Conservation (phyloP, 2,113 vertebrate genomes). For the Arizona elegans region DNA sequence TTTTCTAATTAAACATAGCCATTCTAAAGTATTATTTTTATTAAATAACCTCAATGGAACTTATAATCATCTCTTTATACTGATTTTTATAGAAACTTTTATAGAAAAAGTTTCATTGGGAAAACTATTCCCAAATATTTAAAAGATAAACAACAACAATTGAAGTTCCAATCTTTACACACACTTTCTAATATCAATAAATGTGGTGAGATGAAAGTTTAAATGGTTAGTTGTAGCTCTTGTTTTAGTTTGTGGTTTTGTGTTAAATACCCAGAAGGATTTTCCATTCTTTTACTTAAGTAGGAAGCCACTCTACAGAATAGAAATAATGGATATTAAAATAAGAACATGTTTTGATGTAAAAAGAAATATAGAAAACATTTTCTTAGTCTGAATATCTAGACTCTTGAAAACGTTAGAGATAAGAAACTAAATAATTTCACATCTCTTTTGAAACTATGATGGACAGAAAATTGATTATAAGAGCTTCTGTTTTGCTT, state of each 20-base stretch:
- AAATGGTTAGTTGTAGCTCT: conserved; percentile 18
- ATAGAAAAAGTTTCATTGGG: neutral
- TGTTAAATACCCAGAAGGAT: conserved; percentile 17
- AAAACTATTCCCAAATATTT: neutral
- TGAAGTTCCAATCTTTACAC: neutral
- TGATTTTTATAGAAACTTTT: neutral
- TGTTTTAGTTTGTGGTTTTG: conserved; percentile 10
- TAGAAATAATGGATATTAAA: conserved; percentile 19
- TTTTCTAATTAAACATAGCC: neutral
- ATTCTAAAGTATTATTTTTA: neutral
- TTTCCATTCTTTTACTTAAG: conserved; percentile 28
- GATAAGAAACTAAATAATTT: conserved; percentile 14
- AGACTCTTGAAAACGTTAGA: neutral
- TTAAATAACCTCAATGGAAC: neutral
- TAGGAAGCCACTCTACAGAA: conserved; percentile 14
- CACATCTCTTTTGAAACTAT: conserved; percentile 27
- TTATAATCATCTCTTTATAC: neutral
- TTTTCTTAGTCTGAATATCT: conserved; percentile 8
- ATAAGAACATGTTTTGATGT: neutral
- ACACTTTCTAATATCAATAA: neutral
- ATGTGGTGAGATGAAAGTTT: neutral
- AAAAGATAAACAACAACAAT: neutral
- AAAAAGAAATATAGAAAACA: conserved; percentile 32
- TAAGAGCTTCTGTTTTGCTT: conserved; percentile 42
- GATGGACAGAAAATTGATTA: conserved; percentile 28